Conservation (phyloP, 2,888 invertebrate species). For the Oasisia sp. region DNA sequence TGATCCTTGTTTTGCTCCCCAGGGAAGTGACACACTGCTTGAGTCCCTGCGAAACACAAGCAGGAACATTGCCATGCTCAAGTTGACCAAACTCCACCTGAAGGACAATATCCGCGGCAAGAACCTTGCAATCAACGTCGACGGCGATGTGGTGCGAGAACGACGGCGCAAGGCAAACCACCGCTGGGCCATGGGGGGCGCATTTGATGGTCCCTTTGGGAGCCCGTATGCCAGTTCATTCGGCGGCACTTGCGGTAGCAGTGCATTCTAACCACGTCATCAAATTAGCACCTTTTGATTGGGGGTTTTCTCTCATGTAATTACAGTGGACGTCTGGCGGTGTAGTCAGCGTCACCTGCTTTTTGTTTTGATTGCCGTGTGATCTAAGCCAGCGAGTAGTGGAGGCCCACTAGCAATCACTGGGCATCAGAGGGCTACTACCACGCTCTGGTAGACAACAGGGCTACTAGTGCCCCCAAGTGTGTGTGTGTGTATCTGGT, state of each 20-base stretch:
- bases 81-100: slow-evolving; percentile 54
- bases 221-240: not conserved
- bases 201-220: slow-evolving; percentile 44
- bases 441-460: too few relatives aligned
- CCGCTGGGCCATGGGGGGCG: slow-evolving; percentile 59
- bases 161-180: slow-evolving; percentile 61
- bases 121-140: slow-evolving; percentile 54
- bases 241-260: not conserved
- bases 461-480: too few relatives aligned
- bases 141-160: slow-evolving; percentile 58
- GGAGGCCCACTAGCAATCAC: not conserved
- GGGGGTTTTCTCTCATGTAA: not conserved
- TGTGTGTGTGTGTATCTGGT: too few relatives aligned
- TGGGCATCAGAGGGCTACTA: not conserved
- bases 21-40: slow-evolving; percentile 61
- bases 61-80: slow-evolving; percentile 61
- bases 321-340: not conserved
- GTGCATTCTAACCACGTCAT: not conserved
- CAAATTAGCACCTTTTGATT: not conserved
- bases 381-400: not conserved
- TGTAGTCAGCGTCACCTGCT: not conserved
- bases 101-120: slow-evolving; percentile 61
- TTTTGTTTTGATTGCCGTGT: not conserved
- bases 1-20: slow-evolving; percentile 18
- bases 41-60: slow-evolving; percentile 62